Evolutionary conservation across 2,113 vertebrate species (phyloP).

Genomic region (Labrus mixtus): DNA sequence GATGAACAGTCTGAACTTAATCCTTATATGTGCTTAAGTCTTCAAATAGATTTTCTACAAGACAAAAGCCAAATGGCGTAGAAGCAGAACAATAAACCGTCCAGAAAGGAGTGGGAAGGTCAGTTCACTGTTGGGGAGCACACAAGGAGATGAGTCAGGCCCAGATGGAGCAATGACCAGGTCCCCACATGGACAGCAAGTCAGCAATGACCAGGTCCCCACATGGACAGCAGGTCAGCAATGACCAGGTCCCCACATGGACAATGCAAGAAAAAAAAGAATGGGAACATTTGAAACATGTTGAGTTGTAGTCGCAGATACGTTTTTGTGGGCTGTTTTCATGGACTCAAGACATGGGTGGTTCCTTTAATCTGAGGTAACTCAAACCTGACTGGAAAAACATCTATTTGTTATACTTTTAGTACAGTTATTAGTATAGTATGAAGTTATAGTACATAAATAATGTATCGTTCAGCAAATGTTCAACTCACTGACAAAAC

Average conservation of each 20-base stretch:
- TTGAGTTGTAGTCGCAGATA: constrained; percentile 22
- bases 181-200: constrained; percentile 26
- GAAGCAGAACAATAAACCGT: not conserved
- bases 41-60: too few species aligned
- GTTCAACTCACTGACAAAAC: too few species aligned
- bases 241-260: constrained; percentile 46
- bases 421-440: too few species aligned
- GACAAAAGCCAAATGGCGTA: too few species aligned
- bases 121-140: constrained; percentile 37
- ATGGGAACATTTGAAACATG: not conserved
- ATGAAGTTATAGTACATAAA: too few species aligned
- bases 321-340: not conserved
- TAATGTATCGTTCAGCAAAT: too few species aligned
- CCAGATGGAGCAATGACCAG: constrained; percentile 66
- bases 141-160: constrained; percentile 58
- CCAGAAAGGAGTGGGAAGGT: constrained; percentile 48
- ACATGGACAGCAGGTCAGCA: too few species aligned
- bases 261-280: constrained; percentile 6
- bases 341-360: constrained; percentile 17
- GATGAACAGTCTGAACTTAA: too few species aligned
- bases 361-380: constrained; percentile 6
- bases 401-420: too few species aligned
- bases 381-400: too few species aligned
- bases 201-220: constrained; percentile 50
- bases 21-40: too few species aligned